Evolutionary conservation across 1,140 invertebrate species (phyloP), one percentile per base, ranked within the genome.

Genomic region (Drosophila kanapiae): DNA sequence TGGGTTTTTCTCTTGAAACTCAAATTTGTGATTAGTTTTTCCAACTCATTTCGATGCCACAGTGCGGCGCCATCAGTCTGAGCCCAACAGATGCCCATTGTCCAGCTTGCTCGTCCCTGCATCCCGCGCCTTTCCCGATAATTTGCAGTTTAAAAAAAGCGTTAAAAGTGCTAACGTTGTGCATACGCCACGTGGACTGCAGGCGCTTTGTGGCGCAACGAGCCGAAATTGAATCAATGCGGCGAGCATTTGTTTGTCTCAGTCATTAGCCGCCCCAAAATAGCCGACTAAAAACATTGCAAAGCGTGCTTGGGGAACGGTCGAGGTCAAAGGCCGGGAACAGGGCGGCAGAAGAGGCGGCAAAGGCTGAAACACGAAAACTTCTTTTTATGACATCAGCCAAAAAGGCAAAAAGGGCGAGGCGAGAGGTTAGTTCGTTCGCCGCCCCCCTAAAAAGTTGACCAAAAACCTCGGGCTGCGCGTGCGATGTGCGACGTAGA

Each of bases 161-260:
- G 35, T 40, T 40, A n/a, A 40, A 62, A 78, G 48, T 58, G 75
- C 75, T 70, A 85, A 85, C 64, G 67, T 81, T 78, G 64, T 82
- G 78, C 78, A 85, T 82, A 78, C 82, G 83, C 79, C 79, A 59
- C 67, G 67, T 87, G 83, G 75, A 18, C 48, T 87, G 83, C 79
- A 86, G 59, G 61, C 58, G 38, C 49, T 42, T 33, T 4, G 9
- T 13, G 27, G 16, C 18, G 27, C 43, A 53, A 16, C 33, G 16
- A 31, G 57, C 40, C 45, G 11, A 65, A 76, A 58, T 49, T 58
- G 54, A 77, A 60, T 76, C 61, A 77, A 35, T 75, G 60, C 33
- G 70, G 23, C 10, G 6, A 13, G n/a, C 33, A 18, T 23, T 74
- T 49, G 40, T 63, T 71, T 71, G 49, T 43, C 18, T 16, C 68